Percentiles rank a stretch among this genome's conserved stretches.
Evolutionary conservation across 2,797 vertebrate genomes (phyloP).

Genomic region (Eutrigla gurnardus): DNA sequence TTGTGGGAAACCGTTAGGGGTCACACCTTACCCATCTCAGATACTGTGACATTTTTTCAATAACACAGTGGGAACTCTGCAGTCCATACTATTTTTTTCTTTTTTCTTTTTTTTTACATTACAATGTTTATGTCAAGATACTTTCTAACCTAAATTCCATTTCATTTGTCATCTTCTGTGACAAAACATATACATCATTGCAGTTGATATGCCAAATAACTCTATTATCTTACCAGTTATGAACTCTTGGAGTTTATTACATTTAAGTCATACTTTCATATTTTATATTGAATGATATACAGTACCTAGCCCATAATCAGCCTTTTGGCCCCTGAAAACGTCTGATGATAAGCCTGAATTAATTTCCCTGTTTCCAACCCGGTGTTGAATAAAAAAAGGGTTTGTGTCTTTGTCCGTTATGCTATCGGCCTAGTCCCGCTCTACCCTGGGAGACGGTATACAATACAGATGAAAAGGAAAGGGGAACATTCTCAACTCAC

Average conservation of each 20-base stretch:
- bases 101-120: neutral
- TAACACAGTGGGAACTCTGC: neutral
- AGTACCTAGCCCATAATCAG: constrained; percentile 12
- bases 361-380: constrained; percentile 70
- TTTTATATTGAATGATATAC: constrained; percentile 23
- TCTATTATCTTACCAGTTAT: constrained; percentile 4
- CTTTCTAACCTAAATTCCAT: neutral
- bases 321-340: constrained; percentile 18
- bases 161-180: neutral
- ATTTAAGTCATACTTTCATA: constrained; percentile 17
- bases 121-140: neutral
- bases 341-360: constrained; percentile 55
- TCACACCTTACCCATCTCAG: constrained; percentile 64
- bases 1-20: constrained; percentile 76
- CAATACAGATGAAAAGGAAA: constrained; percentile 49
- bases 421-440: constrained; percentile 48
- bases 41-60: constrained; percentile 39
- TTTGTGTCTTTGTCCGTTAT: constrained; percentile 57
- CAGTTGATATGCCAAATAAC: neutral
- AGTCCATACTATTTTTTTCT: neutral
- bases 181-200: neutral
- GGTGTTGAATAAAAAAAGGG: constrained; percentile 56
- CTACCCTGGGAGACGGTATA: constrained; percentile 45
- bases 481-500: constrained; percentile 41
- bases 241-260: constrained; percentile 8